A percentile compares a stretch with the other conserved stretches of the same genome.
phyloP scores from a whole-genome alignment of 2,113 vertebrate genomes.

The Odontesthes bonariensis region DNA sequence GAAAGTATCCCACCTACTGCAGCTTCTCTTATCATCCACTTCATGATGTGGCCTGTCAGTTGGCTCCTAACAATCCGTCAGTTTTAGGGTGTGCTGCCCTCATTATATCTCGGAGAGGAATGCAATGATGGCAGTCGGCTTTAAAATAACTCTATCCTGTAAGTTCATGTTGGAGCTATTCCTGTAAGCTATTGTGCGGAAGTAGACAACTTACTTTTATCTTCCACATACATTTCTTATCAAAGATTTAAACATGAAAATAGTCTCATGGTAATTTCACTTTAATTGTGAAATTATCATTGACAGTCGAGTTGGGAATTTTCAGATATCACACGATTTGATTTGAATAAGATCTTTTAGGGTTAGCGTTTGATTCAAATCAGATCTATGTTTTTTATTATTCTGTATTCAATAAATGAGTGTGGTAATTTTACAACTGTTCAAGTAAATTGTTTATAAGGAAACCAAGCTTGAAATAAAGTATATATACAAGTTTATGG shows the following conservation, averaged over 20 bases:
- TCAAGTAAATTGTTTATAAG: no score
- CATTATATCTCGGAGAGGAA: constrained; percentile 5
- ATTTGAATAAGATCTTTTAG: not conserved
- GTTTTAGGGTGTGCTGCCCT: constrained; percentile 29
- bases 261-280: no score
- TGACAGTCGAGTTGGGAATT: no score
- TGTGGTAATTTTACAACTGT: no score
- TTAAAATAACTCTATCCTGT: constrained; percentile 9
- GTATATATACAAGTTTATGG: no score
- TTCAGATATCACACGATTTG: no score
- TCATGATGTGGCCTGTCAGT: constrained; percentile 39
- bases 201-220: constrained; percentile 2
- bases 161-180: not conserved
- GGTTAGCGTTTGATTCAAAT: not conserved
- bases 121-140: constrained; percentile 6
- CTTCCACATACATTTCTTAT: not conserved
- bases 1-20: constrained; percentile 18
- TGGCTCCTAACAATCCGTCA: constrained; percentile 33
- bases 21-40: constrained; percentile 22
- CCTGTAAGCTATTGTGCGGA: constrained; percentile 2
- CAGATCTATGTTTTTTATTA: not conserved
- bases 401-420: not conserved
- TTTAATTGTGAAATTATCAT: no score
- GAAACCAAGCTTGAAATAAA: no score
- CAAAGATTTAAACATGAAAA: no score